Percentiles rank a stretch among this genome's conserved stretches.
Conservation (phyloP, 2,797 vertebrate species). For the Schizothorax lantsangensis region DNA sequence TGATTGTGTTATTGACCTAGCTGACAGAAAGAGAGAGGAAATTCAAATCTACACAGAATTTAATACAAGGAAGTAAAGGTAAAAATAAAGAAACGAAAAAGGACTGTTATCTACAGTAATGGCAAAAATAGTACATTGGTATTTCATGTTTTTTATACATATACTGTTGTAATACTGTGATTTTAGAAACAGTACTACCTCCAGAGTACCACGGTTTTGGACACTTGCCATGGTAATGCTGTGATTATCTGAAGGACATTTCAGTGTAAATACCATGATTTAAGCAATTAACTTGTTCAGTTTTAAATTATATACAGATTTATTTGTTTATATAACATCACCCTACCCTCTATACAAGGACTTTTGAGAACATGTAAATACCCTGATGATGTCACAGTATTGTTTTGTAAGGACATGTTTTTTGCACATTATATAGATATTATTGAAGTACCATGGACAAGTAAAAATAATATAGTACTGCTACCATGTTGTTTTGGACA, state of each 20-base stretch:
- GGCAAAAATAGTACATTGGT: neutral
- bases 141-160: slow-evolving; percentile 7
- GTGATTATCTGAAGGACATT: slow-evolving; percentile 3
- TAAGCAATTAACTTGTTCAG: neutral
- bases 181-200: neutral
- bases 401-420: neutral
- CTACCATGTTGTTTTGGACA: neutral
- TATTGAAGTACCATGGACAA: neutral
- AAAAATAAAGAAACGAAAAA: neutral
- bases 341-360: too few species aligned
- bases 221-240: too few species aligned
- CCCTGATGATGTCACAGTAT: neutral
- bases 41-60: slow-evolving; percentile 3
- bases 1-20: slow-evolving; percentile 67
- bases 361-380: neutral
- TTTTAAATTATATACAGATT: too few species aligned
- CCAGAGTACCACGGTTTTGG: neutral
- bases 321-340: too few species aligned
- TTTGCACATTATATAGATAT: neutral
- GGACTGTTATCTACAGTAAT: neutral
- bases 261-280: neutral
- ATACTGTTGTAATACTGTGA: neutral
- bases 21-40: slow-evolving; percentile 6
- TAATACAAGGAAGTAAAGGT: slow-evolving; percentile 1
- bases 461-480: neutral